phyloP scores from a whole-genome alignment of 1,140 invertebrate genomes.

The Ganaspis sp. region DNA sequence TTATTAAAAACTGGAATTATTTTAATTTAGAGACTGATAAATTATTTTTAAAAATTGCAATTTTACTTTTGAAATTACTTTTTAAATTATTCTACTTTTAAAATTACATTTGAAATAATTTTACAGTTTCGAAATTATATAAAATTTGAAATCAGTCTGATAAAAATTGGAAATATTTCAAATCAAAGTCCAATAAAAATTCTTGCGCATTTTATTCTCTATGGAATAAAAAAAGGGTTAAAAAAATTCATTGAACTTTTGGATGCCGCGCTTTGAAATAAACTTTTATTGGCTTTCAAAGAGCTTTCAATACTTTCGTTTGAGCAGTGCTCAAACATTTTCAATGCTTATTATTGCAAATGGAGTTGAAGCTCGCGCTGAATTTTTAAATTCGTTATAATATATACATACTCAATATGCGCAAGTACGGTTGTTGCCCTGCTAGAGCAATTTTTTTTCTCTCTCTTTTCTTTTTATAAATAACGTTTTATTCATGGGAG shows the following conservation, averaged over 20 bases:
- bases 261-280: not conserved
- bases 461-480: not conserved
- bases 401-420: not conserved
- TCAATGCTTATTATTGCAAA: constrained; percentile 3
- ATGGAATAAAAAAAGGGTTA: not conserved
- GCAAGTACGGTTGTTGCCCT: not conserved
- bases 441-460: not conserved
- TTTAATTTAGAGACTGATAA: no score
- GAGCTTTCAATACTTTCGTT: constrained; percentile 16
- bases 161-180: no score
- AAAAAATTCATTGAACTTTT: not conserved
- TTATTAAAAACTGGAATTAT: no score
- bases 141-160: no score
- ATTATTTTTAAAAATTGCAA: no score
- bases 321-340: not conserved
- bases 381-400: constrained; percentile 1
- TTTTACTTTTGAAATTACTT: no score
- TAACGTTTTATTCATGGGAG: not conserved
- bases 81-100: no score
- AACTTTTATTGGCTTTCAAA: not conserved
- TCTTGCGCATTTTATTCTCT: not conserved
- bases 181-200: not conserved
- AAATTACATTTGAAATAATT: no score
- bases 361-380: not conserved
- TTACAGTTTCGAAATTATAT: no score